Base-by-base conservation (phyloP, 2,113 vertebrate genomes). In the Phaethornis superciliosus region DNA sequence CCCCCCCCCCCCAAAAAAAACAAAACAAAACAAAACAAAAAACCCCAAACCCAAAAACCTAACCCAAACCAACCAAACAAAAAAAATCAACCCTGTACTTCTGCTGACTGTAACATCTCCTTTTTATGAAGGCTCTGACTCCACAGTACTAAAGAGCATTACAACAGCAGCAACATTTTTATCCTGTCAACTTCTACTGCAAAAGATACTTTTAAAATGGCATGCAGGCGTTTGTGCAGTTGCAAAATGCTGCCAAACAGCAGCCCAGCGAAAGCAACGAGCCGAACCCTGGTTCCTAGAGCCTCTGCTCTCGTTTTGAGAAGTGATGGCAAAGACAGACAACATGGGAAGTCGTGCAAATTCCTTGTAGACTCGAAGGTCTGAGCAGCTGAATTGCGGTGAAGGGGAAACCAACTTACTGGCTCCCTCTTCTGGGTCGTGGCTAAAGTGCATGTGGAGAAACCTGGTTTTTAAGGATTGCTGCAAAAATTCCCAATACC, bases 391-490 rank as follows among this genome's bases (percentile, higher is more conserved):
- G 44, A 51, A 14, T 32, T 59, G 28, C 54, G 20, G 23, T 64
- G 17, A 35, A 85, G 42, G 58, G 24, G 24, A 72, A 78, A 62
- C 14, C 33, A 15, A 55, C 40, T 74, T 21, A 51, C 51, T 81
- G 76, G 42, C 85, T 93, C 97, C 91, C 90, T 93, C 94, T 96
- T 84, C 94, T 95, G 96, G 94, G 32, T 64, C 46, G 6, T 13
- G 68, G 21, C 68, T 74, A 74, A 92, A 96, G 5, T 60, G 91
- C 88, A 90, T 6, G 14, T 17, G 63, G 47, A 56, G 60, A 56
- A 90, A 69, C 30, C 20, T 28, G 32, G 32, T 5, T 52, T 59
- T 21, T 64, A 79, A 59, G 47, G 67, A 23, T 51, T 12, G 26
- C n/a, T 20, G 56, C 15, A n/a, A 40, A 88, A 88, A 69, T 44